phyloP scores from a whole-genome alignment of 2,888 invertebrate species.

The Nasonovia ribisnigri region DNA sequence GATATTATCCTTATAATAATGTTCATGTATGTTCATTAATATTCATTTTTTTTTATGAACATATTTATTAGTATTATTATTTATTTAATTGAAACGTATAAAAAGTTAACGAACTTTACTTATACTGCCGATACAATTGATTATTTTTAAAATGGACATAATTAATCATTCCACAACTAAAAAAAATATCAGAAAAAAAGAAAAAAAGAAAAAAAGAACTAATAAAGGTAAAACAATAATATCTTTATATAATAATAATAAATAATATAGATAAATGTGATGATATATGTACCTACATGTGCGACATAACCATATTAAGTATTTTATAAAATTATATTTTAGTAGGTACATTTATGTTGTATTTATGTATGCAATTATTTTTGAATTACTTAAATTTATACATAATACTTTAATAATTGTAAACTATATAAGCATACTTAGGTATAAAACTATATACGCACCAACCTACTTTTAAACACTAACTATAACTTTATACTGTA shows the following conservation, averaged over 20 bases:
- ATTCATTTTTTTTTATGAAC: not conserved
- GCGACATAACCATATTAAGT: not conserved
- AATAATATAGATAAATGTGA: not conserved
- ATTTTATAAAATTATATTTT: not conserved
- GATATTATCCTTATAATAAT: not conserved
- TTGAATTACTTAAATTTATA: too few relatives aligned
- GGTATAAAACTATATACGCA: too few relatives aligned
- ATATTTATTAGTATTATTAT: not conserved
- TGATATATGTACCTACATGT: not conserved
- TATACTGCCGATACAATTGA: not conserved
- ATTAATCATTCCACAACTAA: not conserved
- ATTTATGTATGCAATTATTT: too few relatives aligned
- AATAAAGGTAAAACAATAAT: slow-evolving; percentile 10
- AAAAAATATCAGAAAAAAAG: not conserved
- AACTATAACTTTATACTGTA: not conserved
- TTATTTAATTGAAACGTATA: not conserved
- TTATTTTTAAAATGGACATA: not conserved
- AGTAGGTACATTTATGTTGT: too few relatives aligned
- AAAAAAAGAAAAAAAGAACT: not conserved
- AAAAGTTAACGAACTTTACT: not conserved
- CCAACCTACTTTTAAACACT: not conserved
- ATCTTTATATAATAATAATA: not conserved
- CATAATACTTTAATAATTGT: too few relatives aligned
- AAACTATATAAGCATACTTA: too few relatives aligned
- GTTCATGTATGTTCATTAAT: not conserved